phyloP scores from a whole-genome alignment of 2,888 invertebrate species.

The Aporophyla lueneburgensis region DNA sequence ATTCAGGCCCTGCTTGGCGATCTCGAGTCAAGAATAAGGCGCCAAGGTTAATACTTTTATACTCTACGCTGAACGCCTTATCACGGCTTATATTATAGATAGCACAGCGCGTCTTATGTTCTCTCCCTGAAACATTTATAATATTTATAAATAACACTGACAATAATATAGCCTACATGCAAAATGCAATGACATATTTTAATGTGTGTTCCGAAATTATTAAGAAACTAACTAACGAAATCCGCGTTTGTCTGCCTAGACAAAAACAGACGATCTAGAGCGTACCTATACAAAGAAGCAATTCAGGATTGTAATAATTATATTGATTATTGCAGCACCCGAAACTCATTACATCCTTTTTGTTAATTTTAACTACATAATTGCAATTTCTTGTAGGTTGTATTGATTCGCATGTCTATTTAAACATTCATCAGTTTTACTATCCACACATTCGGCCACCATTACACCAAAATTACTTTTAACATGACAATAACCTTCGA shows the following conservation, averaged over 20 bases:
- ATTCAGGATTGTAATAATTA: no score
- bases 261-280: no score
- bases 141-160: neutral
- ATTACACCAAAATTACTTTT: slow-evolving; percentile 22
- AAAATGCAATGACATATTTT: neutral
- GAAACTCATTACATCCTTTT: neutral
- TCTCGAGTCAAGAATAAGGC: slow-evolving; percentile 89
- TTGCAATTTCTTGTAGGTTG: slow-evolving; percentile 30
- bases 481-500: neutral
- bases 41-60: slow-evolving; percentile 82
- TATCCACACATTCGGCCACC: slow-evolving; percentile 22
- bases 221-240: no score
- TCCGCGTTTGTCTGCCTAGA: no score
- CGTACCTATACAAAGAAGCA: no score
- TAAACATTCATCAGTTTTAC: neutral
- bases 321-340: no score
- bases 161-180: slow-evolving; percentile 28
- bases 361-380: neutral
- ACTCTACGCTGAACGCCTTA: slow-evolving; percentile 67
- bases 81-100: slow-evolving; percentile 79
- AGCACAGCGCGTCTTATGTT: slow-evolving; percentile 76
- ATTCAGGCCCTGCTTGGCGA: slow-evolving; percentile 90
- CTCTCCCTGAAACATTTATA: slow-evolving; percentile 67
- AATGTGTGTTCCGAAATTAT: no score
- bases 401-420: slow-evolving; percentile 24